phyloP scores from a whole-genome alignment of 2,888 invertebrate species.

The Amphipyra berbera region DNA sequence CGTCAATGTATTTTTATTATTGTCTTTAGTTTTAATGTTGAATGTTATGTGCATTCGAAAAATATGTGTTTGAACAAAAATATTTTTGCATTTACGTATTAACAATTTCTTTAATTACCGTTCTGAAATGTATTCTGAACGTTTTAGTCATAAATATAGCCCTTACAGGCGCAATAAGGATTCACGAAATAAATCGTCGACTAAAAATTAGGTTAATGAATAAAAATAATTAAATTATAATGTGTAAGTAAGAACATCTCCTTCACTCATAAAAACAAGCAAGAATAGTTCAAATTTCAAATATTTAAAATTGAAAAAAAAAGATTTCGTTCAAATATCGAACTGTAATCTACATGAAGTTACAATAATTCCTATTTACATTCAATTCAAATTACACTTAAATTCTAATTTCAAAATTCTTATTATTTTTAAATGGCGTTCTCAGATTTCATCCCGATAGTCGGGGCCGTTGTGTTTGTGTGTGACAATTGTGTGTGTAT shows the following conservation, averaged over 20 bases:
- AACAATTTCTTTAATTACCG: too few species aligned
- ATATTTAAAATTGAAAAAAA: neutral
- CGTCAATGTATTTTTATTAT: constrained; percentile 7
- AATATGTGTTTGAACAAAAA: too few species aligned
- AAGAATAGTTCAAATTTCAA: neutral
- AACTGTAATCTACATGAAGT: neutral
- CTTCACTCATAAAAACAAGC: too few species aligned
- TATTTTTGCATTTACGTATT: too few species aligned
- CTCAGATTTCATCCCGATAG: constrained; percentile 62
- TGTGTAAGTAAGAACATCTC: too few species aligned
- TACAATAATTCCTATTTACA: neutral
- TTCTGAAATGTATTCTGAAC: too few species aligned
- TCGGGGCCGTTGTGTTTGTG: constrained; percentile 50
- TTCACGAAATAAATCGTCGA: too few species aligned
- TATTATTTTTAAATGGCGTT: constrained; percentile 48
- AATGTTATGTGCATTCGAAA: too few species aligned
- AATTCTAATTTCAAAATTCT: constrained; percentile 14
- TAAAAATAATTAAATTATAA: too few species aligned
- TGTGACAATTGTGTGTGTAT: constrained; percentile 46
- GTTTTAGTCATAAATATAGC: too few species aligned
- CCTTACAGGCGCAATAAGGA: too few species aligned
- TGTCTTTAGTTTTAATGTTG: neutral
- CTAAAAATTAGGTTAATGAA: too few species aligned
- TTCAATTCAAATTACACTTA: neutral
- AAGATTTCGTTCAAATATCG: neutral